Base-by-base conservation (phyloP, 2,888 invertebrate species). In the Drosophila borborema region DNA sequence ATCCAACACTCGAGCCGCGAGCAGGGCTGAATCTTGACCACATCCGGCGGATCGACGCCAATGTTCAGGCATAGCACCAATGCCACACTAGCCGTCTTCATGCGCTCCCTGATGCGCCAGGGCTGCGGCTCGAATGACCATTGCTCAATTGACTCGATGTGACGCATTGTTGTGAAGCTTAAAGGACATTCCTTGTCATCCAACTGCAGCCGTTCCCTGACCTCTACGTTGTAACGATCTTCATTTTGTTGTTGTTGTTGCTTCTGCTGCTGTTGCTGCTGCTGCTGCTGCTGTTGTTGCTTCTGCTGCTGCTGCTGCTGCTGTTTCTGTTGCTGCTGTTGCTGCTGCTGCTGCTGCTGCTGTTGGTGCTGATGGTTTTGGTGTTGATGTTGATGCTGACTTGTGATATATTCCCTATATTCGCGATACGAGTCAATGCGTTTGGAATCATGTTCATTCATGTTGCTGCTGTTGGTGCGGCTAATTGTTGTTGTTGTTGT, bases 71-170 rank as follows among this genome's bases (percentile, higher is more conserved):
- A 99, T 51, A 99, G 94, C 36, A 99, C 99, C 74, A 99, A 94
- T 0, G 99, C 99, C 67, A 99, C 99, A 93, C 99, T 99, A 70
- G 99, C 99, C 1, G 99, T 99, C 94, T 99, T 99, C 97, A 99
- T 99, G 96, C 98, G 95, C 92, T 98, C 98, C 92, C 98, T 97
- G 94, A 98, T 97, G 85, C 98, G 95, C 98, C 98, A 99, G 76
- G 96, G 95, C 89, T 97, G 97, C 12, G 95, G 94, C 67, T 95
- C 94, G 82, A 95, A 95, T 83, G 94, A 94, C 58, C 95, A 94
- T 14, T 96, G 95, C 89, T 96, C 95, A 69, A 97, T 96, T 49
- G 94, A 93, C 87, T 97, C 97, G 66, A 95, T 95, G 90, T 98
- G 97, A 53, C 93, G 89, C 60, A 92, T 93, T 6, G 91, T 89